Percentiles rank a stretch among this genome's conserved stretches.
These are phyloP conservation scores for Etheostoma spectabile DNA, from an alignment of 2,113 vertebrate genomes.

Conservation along the genomic window DNA sequence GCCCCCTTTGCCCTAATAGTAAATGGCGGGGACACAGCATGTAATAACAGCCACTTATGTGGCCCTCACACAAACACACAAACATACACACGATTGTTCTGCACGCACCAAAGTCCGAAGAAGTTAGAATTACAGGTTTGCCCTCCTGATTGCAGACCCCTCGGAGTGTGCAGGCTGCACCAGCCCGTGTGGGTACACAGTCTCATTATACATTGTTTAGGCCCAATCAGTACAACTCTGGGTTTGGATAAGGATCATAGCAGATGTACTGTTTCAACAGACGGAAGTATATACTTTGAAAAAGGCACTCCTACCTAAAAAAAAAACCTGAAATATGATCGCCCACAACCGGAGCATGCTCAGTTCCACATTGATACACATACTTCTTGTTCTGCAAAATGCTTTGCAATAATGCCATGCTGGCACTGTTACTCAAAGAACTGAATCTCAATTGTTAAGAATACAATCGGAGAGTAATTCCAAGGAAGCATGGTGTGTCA, in stretches of 20 bases:
- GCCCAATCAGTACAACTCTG: constrained; percentile 62
- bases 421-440: neutral
- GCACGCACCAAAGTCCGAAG: constrained; percentile 31
- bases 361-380: neutral
- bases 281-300: constrained; percentile 32
- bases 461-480: neutral
- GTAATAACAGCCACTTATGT: constrained; percentile 59
- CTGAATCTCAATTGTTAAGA: neutral
- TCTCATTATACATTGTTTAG: constrained; percentile 49
- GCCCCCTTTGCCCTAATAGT: constrained; percentile 32
- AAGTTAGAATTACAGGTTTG: constrained; percentile 67
- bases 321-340: constrained; percentile 22
- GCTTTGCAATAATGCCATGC: neutral
- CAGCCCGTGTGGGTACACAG: constrained; percentile 29
- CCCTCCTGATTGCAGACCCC: constrained; percentile 67
- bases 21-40: constrained; percentile 44
- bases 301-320: constrained; percentile 13
- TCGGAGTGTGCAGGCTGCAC: constrained; percentile 26
- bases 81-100: constrained; percentile 27
- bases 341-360: neutral
- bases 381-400: neutral
- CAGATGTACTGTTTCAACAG: constrained; percentile 25
- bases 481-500: neutral
- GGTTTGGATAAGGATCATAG: constrained; percentile 43
- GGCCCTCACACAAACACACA: constrained; percentile 41